Evolutionary conservation across 2,113 vertebrate species (phyloP).

Genomic region (Tichodroma muraria): DNA sequence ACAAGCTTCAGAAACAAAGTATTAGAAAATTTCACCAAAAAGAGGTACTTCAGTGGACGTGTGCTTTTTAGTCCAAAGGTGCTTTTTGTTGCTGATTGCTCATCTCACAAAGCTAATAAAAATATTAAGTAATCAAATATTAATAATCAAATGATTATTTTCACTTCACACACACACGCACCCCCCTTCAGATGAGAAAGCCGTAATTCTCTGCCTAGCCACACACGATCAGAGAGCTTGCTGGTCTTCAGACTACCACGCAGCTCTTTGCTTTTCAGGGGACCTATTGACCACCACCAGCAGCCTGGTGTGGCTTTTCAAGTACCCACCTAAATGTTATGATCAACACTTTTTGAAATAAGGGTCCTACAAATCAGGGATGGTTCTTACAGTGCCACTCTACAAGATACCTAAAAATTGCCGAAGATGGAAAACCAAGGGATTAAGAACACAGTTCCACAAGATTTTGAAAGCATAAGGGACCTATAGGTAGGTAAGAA

Average conservation of each 20-base stretch:
- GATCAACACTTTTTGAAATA: not conserved
- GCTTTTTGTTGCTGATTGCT: not conserved
- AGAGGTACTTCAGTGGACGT: not conserved
- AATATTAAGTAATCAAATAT: not conserved
- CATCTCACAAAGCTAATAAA: not conserved
- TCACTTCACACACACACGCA: not conserved
- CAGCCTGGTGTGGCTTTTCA: not conserved
- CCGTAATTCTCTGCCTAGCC: not conserved
- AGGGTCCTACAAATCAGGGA: not conserved
- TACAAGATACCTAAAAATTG: not conserved
- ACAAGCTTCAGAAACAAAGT: not conserved
- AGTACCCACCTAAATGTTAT: not conserved
- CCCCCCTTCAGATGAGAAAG: not conserved
- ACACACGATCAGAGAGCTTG: accelerated
- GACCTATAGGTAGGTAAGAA: not conserved
- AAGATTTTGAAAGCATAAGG: not conserved
- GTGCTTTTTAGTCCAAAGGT: not conserved
- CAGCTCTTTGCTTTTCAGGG: not conserved
- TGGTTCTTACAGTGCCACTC: not conserved
- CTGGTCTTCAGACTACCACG: not conserved
- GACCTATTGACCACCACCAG: not conserved
- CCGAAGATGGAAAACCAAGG: not conserved
- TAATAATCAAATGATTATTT: too few species aligned
- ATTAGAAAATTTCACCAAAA: not conserved
- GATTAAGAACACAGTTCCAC: accelerated